Evolutionary conservation across 2,888 invertebrate genomes (phyloP).

Genomic region (Pomacea canaliculata): DNA sequence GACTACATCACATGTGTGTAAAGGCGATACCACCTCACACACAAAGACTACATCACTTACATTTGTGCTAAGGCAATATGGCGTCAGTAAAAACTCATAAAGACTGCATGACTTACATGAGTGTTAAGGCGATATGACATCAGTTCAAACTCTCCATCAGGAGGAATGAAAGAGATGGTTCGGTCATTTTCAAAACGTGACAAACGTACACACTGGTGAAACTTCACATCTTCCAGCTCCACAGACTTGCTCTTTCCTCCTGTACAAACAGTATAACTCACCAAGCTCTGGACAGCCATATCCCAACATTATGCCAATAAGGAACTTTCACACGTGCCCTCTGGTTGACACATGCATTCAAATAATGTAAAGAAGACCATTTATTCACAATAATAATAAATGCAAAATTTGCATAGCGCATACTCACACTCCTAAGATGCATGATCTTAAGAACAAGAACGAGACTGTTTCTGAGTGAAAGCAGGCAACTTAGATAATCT

Average conservation of each 20-base stretch:
- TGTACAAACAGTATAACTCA: slow-evolving; percentile 34
- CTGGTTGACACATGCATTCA: background rate
- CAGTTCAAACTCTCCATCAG: slow-evolving; percentile 98
- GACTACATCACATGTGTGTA: background rate
- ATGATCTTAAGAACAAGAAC: too few species aligned
- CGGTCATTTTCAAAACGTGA: slow-evolving; percentile 98
- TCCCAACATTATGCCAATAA: background rate
- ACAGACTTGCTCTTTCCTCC: slow-evolving; percentile 97
- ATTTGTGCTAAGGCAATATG: background rate
- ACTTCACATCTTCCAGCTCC: slow-evolving; percentile 97
- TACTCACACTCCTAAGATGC: too few species aligned
- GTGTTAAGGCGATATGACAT: slow-evolving; percentile 98
- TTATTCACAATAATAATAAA: too few species aligned
- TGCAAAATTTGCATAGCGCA: too few species aligned
- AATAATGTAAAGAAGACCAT: background rate
- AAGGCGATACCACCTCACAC: background rate
- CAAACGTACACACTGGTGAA: slow-evolving; percentile 96
- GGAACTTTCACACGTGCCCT: background rate
- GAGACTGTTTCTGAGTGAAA: too few species aligned
- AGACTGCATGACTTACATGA: slow-evolving; percentile 76
- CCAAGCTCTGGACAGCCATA: background rate
- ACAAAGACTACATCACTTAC: background rate
- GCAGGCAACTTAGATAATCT: too few species aligned
- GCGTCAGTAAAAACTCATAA: background rate
- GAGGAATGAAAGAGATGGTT: slow-evolving; percentile 98